Conservation (phyloP, 2,113 vertebrate genomes). For the Campylomormyrus tamandua region DNA sequence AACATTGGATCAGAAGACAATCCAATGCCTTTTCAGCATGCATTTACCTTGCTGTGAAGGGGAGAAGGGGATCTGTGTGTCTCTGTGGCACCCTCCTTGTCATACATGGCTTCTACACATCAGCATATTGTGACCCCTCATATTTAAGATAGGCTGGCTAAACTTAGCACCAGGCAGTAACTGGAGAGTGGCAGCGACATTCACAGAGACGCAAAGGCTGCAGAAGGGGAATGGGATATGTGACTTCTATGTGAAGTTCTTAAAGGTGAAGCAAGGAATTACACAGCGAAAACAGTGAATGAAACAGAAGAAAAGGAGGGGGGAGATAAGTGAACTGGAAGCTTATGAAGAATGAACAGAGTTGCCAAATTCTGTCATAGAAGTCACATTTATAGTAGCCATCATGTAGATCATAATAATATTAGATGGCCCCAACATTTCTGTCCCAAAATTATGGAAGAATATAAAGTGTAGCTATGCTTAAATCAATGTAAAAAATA, state of each 20-base stretch:
- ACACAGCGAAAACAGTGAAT: not conserved
- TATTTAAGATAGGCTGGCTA: conserved; percentile 62
- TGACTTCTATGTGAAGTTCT: not conserved
- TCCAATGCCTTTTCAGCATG: not conserved
- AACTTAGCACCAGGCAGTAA: conserved; percentile 59
- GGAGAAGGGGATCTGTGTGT: conserved; percentile 46
- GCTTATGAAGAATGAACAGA: not conserved
- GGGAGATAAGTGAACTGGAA: not conserved
- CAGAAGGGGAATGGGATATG: not conserved
- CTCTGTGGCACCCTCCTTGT: conserved; percentile 44
- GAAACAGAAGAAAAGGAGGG: not conserved
- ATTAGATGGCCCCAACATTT: not conserved
- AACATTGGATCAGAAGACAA: not conserved
- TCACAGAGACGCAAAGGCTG: conserved; percentile 31
- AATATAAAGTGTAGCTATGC: not conserved
- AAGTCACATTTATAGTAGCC: not conserved
- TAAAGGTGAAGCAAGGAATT: not conserved
- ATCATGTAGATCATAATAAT: not conserved
- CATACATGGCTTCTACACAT: conserved; percentile 56
- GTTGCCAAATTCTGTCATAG: not conserved
- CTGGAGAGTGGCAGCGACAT: conserved; percentile 60
- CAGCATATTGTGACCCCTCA: conserved; percentile 65
- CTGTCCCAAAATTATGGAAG: not conserved
- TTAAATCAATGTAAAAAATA: not conserved
- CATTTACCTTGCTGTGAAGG: conserved; percentile 53